Percentiles rank a stretch among this genome's conserved stretches.
phyloP scores from a whole-genome alignment of 2,888 invertebrate genomes.

The Ptilodon capucinus region DNA sequence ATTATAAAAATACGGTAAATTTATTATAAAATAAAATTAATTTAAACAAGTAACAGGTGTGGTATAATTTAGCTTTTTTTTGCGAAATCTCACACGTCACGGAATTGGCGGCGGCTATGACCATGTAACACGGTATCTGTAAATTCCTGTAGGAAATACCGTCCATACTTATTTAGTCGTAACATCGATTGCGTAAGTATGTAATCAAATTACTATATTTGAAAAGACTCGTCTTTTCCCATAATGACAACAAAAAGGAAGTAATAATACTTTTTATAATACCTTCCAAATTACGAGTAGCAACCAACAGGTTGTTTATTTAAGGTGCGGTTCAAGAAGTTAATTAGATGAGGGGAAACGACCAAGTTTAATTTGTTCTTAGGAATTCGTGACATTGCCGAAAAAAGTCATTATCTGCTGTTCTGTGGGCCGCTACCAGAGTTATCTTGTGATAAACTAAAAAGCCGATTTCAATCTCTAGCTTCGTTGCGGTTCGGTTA shows the following conservation, averaged over 20 bases:
- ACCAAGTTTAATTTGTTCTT: conserved; percentile 45
- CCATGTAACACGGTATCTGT: too few species aligned
- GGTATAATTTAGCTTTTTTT: too few species aligned
- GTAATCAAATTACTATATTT: too few species aligned
- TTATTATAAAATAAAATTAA: too few species aligned
- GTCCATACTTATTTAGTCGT: too few species aligned
- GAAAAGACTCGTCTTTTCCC: not conserved
- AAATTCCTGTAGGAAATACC: too few species aligned
- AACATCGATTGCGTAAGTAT: too few species aligned
- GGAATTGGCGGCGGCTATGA: too few species aligned
- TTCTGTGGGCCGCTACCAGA: conserved; percentile 20
- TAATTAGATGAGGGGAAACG: conserved; percentile 43
- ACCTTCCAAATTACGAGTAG: conserved; percentile 24
- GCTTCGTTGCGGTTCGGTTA: not conserved
- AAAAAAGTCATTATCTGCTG: conserved; percentile 40
- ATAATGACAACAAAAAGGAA: not conserved
- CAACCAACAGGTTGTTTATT: conserved; percentile 40
- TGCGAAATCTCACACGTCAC: too few species aligned
- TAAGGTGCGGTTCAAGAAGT: conserved; percentile 39
- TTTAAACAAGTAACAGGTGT: too few species aligned
- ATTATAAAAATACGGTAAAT: too few species aligned
- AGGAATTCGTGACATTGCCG: conserved; percentile 38
- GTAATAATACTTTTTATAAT: conserved; percentile 1
- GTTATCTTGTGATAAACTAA: conserved; percentile 22
- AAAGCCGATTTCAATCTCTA: conserved; percentile 2